These are phyloP conservation scores for Anoura caudifer DNA, from an alignment of 2,113 vertebrate species.

Conservation along the genomic window DNA sequence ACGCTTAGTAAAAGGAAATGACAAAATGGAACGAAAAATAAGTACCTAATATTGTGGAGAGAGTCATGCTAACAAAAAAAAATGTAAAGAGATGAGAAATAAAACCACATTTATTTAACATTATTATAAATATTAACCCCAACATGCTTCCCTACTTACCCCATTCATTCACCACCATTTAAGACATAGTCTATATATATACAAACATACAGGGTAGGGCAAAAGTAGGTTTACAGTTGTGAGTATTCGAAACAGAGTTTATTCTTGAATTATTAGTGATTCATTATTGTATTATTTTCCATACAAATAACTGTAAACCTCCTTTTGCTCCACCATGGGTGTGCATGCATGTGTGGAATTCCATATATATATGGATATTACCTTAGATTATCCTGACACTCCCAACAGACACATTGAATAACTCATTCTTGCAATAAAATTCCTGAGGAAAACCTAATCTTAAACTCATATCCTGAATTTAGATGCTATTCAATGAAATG, in stretches of 20 bases:
- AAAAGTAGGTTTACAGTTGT: neutral
- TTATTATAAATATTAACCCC: neutral
- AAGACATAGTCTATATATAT: neutral
- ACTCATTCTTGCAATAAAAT: constrained; percentile 38
- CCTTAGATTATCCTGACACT: neutral
- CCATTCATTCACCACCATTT: neutral
- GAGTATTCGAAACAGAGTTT: neutral
- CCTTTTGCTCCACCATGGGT: neutral
- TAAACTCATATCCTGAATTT: constrained; percentile 12
- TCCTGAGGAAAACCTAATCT: neutral
- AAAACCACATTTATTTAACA: neutral
- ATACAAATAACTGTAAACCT: neutral
- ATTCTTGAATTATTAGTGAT: neutral
- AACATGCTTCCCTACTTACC: neutral
- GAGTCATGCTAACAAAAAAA: neutral
- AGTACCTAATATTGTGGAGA: neutral
- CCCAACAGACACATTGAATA: neutral
- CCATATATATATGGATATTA: neutral
- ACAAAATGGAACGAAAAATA: neutral
- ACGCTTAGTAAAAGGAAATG: neutral
- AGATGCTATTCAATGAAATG: constrained; percentile 16
- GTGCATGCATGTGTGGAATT: too few species aligned
- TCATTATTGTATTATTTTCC: neutral
- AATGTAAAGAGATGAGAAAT: neutral
- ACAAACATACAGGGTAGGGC: neutral